Evolutionary conservation across 2,888 invertebrate genomes (phyloP), one percentile per base, ranked within the genome.

Genomic region (Brenthis ino): DNA sequence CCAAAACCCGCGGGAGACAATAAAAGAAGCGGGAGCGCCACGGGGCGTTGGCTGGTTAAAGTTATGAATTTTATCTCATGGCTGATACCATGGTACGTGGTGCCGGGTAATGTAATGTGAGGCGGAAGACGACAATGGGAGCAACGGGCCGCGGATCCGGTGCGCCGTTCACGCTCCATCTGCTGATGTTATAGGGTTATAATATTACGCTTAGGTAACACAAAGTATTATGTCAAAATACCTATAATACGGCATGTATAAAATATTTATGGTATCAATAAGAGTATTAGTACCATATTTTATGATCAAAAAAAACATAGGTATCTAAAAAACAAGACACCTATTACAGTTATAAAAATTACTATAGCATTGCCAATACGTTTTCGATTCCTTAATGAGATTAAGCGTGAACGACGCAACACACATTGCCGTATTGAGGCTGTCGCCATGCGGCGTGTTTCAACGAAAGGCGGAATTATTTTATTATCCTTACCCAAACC

Each of bases 101-200:
- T 57, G 57, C 64, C 60, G 64, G 68, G 70, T 71, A 66, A 77
- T 77, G 79, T 72, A 78, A 81, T 80, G 84, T 82, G 80, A 83
- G 81, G 80, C 88, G 88, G 88, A 88, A 90, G 86, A 85, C 80
- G 80, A 91, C 89, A 91, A 88, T 87, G 82, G 84, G 81, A 77
- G 80, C 88, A 86, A 72, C 87, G 83, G 85, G 82, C 87, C 91
- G 82, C 75, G 84, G 85, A 84, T 92, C 92, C 92, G 90, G 86
- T 75, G 76, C 81, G 81, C 78, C 78, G 85, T 87, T 88, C 87
- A 88, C 87, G 89, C 83, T 85, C 86, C 89, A 91, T 89, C 88
- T 85, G 81, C 75, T 76, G 79, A 77, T 73, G 69, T 61, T 61
- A 56, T 67, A 65, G 58, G 65, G 61, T 66, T 64, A 64, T 69